phyloP scores from a whole-genome alignment of 30 jellyfish, hydroid and myxozoan genomes.

The Aurelia sp. region DNA sequence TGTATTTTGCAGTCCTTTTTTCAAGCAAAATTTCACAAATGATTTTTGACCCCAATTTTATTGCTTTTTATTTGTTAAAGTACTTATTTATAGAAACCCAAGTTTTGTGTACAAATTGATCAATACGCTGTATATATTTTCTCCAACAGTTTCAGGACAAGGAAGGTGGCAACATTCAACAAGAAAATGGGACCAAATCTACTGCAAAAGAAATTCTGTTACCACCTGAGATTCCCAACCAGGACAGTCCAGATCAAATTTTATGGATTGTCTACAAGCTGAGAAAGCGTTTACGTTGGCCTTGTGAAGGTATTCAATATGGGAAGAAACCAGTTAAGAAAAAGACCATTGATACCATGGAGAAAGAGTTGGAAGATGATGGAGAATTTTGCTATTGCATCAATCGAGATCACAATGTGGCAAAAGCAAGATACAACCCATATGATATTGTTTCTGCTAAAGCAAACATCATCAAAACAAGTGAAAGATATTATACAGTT shows the following conservation, averaged over 20 bases:
- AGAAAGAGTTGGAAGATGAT: constrained; percentile 66
- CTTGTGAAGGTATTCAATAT: constrained; percentile 65
- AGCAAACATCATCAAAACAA: constrained; percentile 14
- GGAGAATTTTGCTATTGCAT: constrained; percentile 83
- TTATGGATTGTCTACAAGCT: constrained; percentile 37
- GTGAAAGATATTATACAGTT: constrained; percentile 61
- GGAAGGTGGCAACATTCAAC: too few species aligned
- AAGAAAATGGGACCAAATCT: too few species aligned
- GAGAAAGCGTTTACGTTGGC: constrained; percentile 79
- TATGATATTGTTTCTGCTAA: constrained; percentile 58
- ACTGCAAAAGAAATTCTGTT: too few species aligned
- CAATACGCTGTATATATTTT: too few species aligned
- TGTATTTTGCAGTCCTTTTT: too few species aligned
- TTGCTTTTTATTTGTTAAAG: too few species aligned
- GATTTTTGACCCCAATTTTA: too few species aligned
- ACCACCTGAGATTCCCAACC: not conserved
- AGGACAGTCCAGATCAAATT: constrained; percentile 1
- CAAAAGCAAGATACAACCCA: constrained; percentile 76
- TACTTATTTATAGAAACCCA: too few species aligned
- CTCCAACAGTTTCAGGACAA: too few species aligned
- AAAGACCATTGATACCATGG: constrained; percentile 65
- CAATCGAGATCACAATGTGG: constrained; percentile 29
- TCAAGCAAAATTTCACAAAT: too few species aligned
- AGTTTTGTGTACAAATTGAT: too few species aligned
- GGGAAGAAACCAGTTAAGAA: constrained; percentile 63